phyloP scores from a whole-genome alignment of 2,797 vertebrate genomes.

The Gouania willdenowi region DNA sequence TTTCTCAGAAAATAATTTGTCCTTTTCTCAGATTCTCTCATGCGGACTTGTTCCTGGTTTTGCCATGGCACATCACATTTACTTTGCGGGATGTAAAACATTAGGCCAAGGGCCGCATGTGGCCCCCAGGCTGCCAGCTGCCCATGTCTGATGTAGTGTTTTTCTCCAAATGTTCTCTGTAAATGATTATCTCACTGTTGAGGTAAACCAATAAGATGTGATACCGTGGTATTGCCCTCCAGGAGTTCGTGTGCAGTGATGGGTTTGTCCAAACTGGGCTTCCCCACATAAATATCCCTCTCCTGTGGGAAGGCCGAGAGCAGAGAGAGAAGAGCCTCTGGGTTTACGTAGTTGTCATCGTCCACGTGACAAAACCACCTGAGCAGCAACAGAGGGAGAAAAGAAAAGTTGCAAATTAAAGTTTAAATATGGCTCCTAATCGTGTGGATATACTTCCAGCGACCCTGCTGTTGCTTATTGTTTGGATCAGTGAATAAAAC shows the following conservation, averaged over 20 bases:
- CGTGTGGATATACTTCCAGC: too few relatives aligned
- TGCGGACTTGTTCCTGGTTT: too few relatives aligned
- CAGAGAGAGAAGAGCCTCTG: constrained; percentile 74
- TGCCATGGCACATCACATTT: too few relatives aligned
- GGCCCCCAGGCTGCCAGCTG: too few relatives aligned
- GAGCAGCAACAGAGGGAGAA: neutral
- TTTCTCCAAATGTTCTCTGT: too few relatives aligned
- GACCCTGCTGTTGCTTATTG: neutral
- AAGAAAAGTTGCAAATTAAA: too few relatives aligned
- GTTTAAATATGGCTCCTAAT: too few relatives aligned
- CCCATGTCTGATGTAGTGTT: too few relatives aligned
- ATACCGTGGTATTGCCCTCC: constrained; percentile 80
- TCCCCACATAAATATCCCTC: constrained; percentile 83
- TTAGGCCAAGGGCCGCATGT: too few relatives aligned
- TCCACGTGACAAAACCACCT: constrained; percentile 96
- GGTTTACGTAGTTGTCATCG: constrained; percentile 91
- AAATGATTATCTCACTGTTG: neutral
- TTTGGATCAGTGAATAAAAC: neutral
- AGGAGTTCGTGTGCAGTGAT: constrained; percentile 79
- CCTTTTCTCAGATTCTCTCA: too few relatives aligned
- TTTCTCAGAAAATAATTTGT: too few relatives aligned
- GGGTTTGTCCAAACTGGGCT: constrained; percentile 86
- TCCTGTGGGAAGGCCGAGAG: constrained; percentile 71
- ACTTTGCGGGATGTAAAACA: too few relatives aligned
- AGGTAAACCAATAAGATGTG: neutral